Evolutionary conservation across 2,113 vertebrate genomes (phyloP).

Genomic region (Accipiter virgatus): DNA sequence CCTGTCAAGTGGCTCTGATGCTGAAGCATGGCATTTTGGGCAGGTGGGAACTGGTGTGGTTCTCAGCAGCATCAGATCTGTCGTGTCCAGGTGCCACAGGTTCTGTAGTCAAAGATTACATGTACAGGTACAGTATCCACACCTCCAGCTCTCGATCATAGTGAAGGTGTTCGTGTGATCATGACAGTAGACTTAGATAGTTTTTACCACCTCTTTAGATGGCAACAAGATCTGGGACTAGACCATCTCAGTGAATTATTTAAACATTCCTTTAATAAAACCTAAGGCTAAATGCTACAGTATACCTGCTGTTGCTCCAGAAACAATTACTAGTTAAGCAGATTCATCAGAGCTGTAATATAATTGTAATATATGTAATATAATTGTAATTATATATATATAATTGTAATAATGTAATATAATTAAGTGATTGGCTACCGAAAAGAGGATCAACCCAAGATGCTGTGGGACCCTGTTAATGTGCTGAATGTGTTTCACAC

Average conservation of each 20-base stretch:
- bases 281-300: not conserved
- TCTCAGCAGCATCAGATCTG: not conserved
- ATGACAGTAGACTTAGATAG: not conserved
- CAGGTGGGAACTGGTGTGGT: not conserved
- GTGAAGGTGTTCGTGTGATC: not conserved
- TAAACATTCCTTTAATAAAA: not conserved
- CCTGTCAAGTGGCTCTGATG: not conserved
- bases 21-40: fast-evolving
- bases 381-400: not conserved
- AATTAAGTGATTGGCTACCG: not conserved
- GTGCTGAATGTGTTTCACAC: not conserved
- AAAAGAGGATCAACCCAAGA: not conserved
- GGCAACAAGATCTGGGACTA: not conserved
- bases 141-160: not conserved
- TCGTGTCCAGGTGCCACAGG: not conserved
- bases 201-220: not conserved
- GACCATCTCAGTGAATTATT: not conserved
- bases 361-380: not conserved
- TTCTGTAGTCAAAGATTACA: not conserved
- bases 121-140: not conserved
- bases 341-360: not conserved
- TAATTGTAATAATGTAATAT: not conserved
- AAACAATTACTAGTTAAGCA: not conserved
- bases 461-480: not conserved
- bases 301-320: not conserved